Percentiles rank a stretch among this genome's conserved stretches.
These are phyloP conservation scores for Clitarchus hookeri DNA, from an alignment of 2,888 invertebrate species.

Conservation along the genomic window DNA sequence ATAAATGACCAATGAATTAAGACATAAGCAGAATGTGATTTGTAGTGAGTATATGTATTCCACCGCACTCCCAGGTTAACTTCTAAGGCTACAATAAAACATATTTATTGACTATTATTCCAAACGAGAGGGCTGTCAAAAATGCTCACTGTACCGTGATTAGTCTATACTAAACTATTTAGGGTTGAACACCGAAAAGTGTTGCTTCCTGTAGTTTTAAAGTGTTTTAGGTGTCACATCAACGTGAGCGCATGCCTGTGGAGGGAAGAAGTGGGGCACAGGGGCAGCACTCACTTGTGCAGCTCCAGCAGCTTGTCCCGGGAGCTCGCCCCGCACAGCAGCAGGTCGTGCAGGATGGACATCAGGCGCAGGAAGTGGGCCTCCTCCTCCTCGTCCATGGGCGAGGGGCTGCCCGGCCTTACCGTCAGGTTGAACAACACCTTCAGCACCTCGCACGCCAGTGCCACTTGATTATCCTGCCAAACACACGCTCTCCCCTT, in stretches of 20 bases:
- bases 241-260: too few species aligned
- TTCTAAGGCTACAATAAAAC: too few species aligned
- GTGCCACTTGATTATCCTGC: conserved; percentile 64
- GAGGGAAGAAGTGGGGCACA: background rate
- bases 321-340: conserved; percentile 63
- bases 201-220: background rate
- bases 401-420: conserved; percentile 50
- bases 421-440: conserved; percentile 77
- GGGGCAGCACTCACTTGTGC: conserved; percentile 55
- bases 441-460: conserved; percentile 76
- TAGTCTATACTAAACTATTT: too few species aligned
- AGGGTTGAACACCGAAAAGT: too few species aligned
- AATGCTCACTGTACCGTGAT: too few species aligned
- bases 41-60: too few species aligned
- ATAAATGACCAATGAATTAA: too few species aligned
- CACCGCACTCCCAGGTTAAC: too few species aligned
- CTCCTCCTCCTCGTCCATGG: conserved; percentile 65
- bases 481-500: too few species aligned
- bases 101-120: too few species aligned
- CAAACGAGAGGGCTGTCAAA: too few species aligned
- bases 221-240: background rate
- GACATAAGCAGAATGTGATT: too few species aligned
- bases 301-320: conserved; percentile 69
- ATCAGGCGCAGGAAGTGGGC: conserved; percentile 74
- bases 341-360: conserved; percentile 69